Conservation (phyloP, 2,888 invertebrate species). For the Sesia apiformis region DNA sequence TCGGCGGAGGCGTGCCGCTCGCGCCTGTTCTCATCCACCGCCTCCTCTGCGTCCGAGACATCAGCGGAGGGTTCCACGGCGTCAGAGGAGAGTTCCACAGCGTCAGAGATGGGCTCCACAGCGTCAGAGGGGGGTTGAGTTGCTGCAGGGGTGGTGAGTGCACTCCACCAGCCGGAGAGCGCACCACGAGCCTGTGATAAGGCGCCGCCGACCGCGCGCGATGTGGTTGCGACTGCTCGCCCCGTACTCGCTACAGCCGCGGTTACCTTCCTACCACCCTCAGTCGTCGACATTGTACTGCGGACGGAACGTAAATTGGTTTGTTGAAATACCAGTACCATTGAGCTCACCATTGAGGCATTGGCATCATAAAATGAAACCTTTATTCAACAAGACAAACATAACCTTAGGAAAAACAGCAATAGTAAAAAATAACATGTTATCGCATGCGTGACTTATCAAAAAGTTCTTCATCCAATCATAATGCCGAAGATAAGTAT, state of each 20-base stretch:
- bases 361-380: too few species aligned
- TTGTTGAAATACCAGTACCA: too few species aligned
- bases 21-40: slow-evolving; percentile 21
- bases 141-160: slow-evolving; percentile 43
- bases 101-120: slow-evolving; percentile 5
- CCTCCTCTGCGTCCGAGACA: slow-evolving; percentile 25
- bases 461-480: too few species aligned
- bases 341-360: too few species aligned
- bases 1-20: slow-evolving; percentile 16
- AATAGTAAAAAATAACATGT: too few species aligned
- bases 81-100: slow-evolving; percentile 6
- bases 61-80: slow-evolving; percentile 16
- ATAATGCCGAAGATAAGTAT: too few species aligned
- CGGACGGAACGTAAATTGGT: slow-evolving; percentile 6
- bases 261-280: slow-evolving; percentile 93
- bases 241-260: slow-evolving; percentile 83
- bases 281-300: slow-evolving; percentile 95
- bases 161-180: slow-evolving; percentile 89
- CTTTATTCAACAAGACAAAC: too few species aligned
- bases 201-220: slow-evolving; percentile 81
- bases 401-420: too few species aligned
- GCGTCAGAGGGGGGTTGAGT: slow-evolving; percentile 6
- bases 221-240: slow-evolving; percentile 76
- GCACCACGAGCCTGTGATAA: slow-evolving; percentile 92
- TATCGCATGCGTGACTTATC: too few species aligned